Base-by-base conservation (phyloP, 2,113 vertebrate species). In the Xenotilapia flavipinnis region DNA sequence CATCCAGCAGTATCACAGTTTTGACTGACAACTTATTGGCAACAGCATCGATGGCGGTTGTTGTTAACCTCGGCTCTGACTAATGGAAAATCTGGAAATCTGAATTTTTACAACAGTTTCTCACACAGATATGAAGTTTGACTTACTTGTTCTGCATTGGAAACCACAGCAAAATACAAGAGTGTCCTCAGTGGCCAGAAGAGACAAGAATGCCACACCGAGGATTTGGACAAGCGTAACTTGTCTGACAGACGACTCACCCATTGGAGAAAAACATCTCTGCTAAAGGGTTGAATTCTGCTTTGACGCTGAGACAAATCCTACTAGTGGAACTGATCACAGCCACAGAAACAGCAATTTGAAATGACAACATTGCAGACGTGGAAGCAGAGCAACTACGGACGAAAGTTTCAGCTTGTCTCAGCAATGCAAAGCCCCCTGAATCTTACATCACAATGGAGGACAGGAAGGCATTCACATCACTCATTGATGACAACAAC, bases 351-450 rank as follows among this genome's bases (percentile, higher is more conserved):
- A 60, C 56, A 31, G 56, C 56, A 2, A 60, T 60, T 60, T 60
- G 56, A 60, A 60, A 31, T 6, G 8, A 60, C 56, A 60, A 3
- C 26, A 60, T 31, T 60, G 26, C 14, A 60, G 26, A 17, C 1
- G 26, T 31, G 56, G 56, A 60, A 60, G 8, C 56, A 60, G 26
- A 31, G 56, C 14, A 60, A 31, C 8, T 60, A 60, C 9, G 5
- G 8, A 60, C 26, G 1, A 60, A 60, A 60, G 5, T 60, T 60
- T 60, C 56, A 60, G 56, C 56, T 2, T 60, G 56, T 17, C 14
- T 60, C 56, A 0, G 26, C 14, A 58, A 58, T 58, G 7, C 1
- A 58, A 58, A 1, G 55, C 26, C 14, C 55, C 26, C 0, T 31
- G 26, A 31, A 58, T 58, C 14, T 58, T 0, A 58, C 56, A 60